A percentile compares a stretch with the other conserved stretches of the same genome.
Evolutionary conservation across 2,113 vertebrate species (phyloP).

Genomic region (Suricata suricatta): DNA sequence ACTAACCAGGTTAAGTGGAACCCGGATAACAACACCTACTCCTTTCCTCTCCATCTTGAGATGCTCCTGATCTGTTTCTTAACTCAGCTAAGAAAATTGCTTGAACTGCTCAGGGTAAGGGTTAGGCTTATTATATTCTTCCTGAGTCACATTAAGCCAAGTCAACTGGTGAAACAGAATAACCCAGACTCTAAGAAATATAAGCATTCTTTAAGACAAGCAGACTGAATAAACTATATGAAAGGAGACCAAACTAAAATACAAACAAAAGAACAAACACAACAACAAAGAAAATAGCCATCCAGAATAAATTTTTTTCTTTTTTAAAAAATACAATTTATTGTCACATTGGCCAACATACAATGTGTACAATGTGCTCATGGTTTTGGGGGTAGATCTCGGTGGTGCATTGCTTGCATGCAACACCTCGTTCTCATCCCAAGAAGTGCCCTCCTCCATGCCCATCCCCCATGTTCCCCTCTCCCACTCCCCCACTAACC

Average conservation of each 20-base stretch:
- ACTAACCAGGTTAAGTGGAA: no score
- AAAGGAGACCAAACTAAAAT: not conserved
- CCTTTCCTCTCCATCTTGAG: not conserved
- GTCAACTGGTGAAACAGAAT: not conserved
- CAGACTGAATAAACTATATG: not conserved
- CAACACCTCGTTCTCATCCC: no score
- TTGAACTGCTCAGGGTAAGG: not conserved
- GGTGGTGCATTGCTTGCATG: no score
- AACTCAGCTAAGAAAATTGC: not conserved
- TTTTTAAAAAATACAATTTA: no score
- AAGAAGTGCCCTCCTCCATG: no score
- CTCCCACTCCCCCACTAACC: no score
- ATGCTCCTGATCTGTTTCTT: not conserved
- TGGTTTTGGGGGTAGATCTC: no score
- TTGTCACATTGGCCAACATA: no score
- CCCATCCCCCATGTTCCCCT: no score
- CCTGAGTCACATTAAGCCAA: not conserved
- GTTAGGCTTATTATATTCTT: not conserved
- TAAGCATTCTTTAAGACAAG: not conserved
- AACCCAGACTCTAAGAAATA: not conserved
- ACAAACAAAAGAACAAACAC: not conserved
- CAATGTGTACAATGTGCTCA: no score
- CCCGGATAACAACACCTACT: not conserved
- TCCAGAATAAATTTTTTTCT: no score
- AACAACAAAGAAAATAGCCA: no score